Base-by-base conservation (phyloP, 1,140 invertebrate genomes). In the Rhagoletis zephyria region DNA sequence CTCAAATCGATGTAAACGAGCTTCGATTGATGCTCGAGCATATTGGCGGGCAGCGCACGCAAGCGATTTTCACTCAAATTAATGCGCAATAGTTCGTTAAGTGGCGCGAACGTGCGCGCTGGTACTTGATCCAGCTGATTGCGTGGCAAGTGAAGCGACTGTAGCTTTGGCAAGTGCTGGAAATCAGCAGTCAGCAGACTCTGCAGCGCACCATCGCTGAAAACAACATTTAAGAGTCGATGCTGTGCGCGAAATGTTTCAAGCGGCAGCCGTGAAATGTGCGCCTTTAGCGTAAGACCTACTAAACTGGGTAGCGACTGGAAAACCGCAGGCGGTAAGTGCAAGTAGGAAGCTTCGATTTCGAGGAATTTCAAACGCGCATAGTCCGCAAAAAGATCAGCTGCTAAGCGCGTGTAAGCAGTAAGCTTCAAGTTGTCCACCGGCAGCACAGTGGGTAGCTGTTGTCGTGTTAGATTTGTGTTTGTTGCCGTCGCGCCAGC, bases 31-130 rank as follows among this genome's bases (percentile, higher is more conserved):
- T 95, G 94, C 81, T 93, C 93, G 88, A 96, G 95, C 30, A 95
- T 89, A 14, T 93, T 90, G 87, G 93, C 93, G 14, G 95, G 95
- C 85, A 96, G 89, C 14, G 93, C 91, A 2, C 93, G 93, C 88
- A 96, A 95, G 87, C 94, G 94, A 90, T 96, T 96, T n/a, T 91
- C 93, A 88, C 93, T 94, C 77, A 96, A 91, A 89, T 94, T 94
- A 19, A 96, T 90, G 87, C 93, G 93, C 87, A 93, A 94, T 19
- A 96, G 92, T 87, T 95, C 95, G 51, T 89, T 93, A 30, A 96
- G 90, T 70, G 94, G 93, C 3, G 93, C 91, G 88, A 96, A 96
- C 63, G 95, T 92, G 85, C 94, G 93, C 6, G 93, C 89, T 4
- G 94, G 93, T 61, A 96, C 91, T 60, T 93, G 92, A 19, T 93